Conservation (phyloP, 2,113 vertebrate species). For the Oncorhynchus gorbuscha region DNA sequence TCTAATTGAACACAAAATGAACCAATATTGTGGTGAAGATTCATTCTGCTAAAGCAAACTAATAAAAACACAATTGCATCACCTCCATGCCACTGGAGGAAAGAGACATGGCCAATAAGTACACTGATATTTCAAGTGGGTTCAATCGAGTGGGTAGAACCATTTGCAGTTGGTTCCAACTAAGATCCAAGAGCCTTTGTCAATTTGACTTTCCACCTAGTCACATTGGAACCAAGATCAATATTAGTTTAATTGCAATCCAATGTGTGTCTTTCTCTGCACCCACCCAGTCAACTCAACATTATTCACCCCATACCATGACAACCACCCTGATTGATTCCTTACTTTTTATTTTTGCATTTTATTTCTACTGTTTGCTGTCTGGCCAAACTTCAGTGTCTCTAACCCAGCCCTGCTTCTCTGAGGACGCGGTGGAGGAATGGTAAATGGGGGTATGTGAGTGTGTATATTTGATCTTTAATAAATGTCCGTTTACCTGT, state of each 20-base stretch:
- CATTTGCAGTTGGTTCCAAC: constrained; percentile 14
- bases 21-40: not conserved
- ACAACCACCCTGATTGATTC: constrained; percentile 37
- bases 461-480: not conserved
- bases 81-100: not conserved
- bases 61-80: not conserved
- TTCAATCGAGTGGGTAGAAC: not conserved
- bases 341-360: constrained; percentile 27
- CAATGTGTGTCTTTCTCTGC: constrained; percentile 37
- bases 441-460: not conserved
- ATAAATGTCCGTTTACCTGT: not conserved
- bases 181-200: constrained; percentile 32
- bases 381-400: not conserved
- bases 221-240: constrained; percentile 34
- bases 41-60: not conserved
- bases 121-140: not conserved
- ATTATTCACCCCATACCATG: constrained; percentile 30
- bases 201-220: constrained; percentile 25
- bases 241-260: constrained; percentile 50
- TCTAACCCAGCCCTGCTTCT: too few relatives aligned
- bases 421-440: too few relatives aligned
- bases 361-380: constrained; percentile 21
- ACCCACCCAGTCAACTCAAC: constrained; percentile 25
- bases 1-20: too few relatives aligned
- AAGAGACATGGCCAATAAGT: not conserved